Percentiles rank a stretch among this genome's conserved stretches.
Conservation (phyloP, 2,888 invertebrate genomes). For the Tenthredo scrophulariae region DNA sequence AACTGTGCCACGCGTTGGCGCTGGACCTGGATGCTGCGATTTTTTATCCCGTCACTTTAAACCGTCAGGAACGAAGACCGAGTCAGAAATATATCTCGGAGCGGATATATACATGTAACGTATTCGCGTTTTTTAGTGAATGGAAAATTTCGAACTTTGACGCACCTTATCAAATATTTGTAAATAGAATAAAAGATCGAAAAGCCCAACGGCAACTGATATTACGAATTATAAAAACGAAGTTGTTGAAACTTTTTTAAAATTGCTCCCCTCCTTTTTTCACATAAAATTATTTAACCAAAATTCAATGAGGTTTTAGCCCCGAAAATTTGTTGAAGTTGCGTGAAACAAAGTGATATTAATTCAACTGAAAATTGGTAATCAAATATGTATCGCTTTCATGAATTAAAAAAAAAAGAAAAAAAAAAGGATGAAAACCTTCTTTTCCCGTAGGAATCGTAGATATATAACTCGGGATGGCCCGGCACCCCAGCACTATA, state of each 20-base stretch:
- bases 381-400: not conserved
- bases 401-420: not conserved
- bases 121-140: not conserved
- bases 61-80: conserved; percentile 32
- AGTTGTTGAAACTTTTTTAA: not conserved
- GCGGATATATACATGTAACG: not conserved
- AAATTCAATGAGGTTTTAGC: not conserved
- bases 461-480: not conserved
- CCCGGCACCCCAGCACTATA: not conserved
- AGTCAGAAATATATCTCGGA: conserved; percentile 2
- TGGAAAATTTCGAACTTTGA: not conserved
- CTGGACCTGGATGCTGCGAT: conserved; percentile 35
- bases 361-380: not conserved
- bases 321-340: not conserved
- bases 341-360: not conserved
- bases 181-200: not conserved
- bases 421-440: not conserved
- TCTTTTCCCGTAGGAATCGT: not conserved
- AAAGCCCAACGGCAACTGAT: not conserved
- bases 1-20: conserved; percentile 24
- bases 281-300: not conserved
- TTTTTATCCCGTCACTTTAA: conserved; percentile 40
- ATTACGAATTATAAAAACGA: not conserved
- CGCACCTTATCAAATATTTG: not conserved
- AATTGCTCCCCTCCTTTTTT: not conserved